Evolutionary conservation across 2,797 vertebrate species (phyloP), one percentile per base, ranked within the genome.

Genomic region (Arctocebus calabarensis): DNA sequence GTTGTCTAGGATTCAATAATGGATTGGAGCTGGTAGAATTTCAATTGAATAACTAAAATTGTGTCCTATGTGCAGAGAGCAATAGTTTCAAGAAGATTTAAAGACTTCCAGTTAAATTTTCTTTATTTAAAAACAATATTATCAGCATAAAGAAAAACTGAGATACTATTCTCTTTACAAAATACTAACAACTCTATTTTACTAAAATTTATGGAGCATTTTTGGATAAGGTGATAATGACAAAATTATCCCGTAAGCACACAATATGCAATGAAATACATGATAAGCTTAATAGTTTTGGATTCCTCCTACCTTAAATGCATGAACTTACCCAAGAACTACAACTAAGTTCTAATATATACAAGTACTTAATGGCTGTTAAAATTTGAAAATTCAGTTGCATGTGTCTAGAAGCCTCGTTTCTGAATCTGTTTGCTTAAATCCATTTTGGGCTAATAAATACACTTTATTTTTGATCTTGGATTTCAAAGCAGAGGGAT

Each of bases 11-110:
- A 66, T 64, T 88, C 17, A 66, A 13, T 1, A 83, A 79, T 84
- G 73, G 7, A 70, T 59, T 81, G 75, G 23, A 93, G 62, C 27
- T 84, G 71, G 23, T 19, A 77, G 2, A 4, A 68, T 83, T 62
- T 84, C 25, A 94, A 52, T 34, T 85, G 17, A 74, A 22, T 78
- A 89, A 66, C 23, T 78, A 85, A 81, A 87, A 84, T 73, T 84
- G 40, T 40, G 3, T 29, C 19, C 7, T 70, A 73, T 73, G 2
- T 12, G 43, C 14, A 88, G 16, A 88, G 34, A 90, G 82, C 7
- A 84, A 68, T 13, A 48, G 10, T 73, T 88, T 89, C 4, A 20
- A 84, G 12, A 66, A 77, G 8, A 89, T 64, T 59, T 84, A 71
- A 93, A 88, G 16, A 40, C 1, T 17, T 74, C 23, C 1, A 37